These are phyloP conservation scores for Cinara cedri DNA, from an alignment of 2,888 invertebrate genomes.

Conservation along the genomic window DNA sequence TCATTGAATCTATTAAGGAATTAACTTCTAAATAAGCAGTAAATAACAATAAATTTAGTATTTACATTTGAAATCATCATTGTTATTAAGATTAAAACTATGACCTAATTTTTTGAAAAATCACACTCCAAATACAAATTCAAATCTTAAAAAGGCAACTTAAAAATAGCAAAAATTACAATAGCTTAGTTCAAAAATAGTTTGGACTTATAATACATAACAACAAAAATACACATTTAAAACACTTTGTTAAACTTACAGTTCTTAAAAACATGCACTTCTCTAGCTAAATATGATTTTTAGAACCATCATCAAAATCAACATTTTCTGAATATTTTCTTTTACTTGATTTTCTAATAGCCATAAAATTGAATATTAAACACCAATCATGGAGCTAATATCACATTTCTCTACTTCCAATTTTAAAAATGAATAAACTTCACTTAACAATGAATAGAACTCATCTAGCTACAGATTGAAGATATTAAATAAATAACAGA, in stretches of 20 bases:
- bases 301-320: neutral
- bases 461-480: neutral
- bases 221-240: constrained; percentile 32
- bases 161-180: neutral
- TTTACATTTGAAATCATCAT: neutral
- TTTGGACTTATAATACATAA: neutral
- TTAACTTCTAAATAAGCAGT: neutral
- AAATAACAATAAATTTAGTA: too few species aligned
- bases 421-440: constrained; percentile 27
- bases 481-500: neutral
- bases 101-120: neutral
- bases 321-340: neutral
- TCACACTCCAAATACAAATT: constrained; percentile 1
- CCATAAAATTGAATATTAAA: constrained; percentile 13
- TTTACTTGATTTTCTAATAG: neutral
- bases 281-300: constrained; percentile 12
- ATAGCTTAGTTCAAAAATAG: too few species aligned
- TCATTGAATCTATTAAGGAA: constrained; percentile 26
- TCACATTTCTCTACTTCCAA: neutral
- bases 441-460: constrained; percentile 3
- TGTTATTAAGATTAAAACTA: neutral
- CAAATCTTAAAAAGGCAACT: neutral
- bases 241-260: neutral
- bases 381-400: neutral
- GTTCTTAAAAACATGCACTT: constrained; percentile 19